Conservation (phyloP, 2,888 invertebrate genomes). For the Graphium colonna region DNA sequence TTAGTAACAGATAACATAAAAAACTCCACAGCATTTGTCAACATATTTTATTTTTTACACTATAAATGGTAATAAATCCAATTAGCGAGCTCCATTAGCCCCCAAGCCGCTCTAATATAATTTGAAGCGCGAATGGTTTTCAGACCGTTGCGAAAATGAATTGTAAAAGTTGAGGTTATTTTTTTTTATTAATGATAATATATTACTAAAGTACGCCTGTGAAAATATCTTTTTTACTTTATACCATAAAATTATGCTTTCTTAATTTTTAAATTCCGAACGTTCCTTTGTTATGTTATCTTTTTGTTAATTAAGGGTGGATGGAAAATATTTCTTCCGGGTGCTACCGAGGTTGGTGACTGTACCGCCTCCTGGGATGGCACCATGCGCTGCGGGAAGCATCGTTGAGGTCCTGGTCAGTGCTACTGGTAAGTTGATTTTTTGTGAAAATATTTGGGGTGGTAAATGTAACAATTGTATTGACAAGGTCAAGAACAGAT, state of each 20-base stretch:
- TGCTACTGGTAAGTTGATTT: conserved; percentile 81
- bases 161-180: background rate
- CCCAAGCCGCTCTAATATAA: background rate
- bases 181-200: background rate
- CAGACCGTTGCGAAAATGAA: background rate
- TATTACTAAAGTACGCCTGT: background rate
- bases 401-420: conserved; percentile 96
- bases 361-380: conserved; percentile 95
- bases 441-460: background rate
- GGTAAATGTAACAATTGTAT: too few relatives aligned
- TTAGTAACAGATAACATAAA: background rate
- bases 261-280: too few relatives aligned
- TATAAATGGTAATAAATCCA: background rate
- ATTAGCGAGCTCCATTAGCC: conserved; percentile 1
- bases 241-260: conserved; percentile 9
- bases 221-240: too few relatives aligned
- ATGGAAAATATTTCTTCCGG: conserved; percentile 88
- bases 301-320: conserved; percentile 49
- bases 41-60: background rate
- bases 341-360: conserved; percentile 92
- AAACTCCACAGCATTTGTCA: background rate
- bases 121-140: background rate
- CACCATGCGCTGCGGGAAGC: conserved; percentile 96
- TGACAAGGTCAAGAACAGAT: too few relatives aligned
- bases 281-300: too few relatives aligned